These are phyloP conservation scores for Spodoptera picta DNA, from an alignment of 2,888 invertebrate species.

Conservation along the genomic window DNA sequence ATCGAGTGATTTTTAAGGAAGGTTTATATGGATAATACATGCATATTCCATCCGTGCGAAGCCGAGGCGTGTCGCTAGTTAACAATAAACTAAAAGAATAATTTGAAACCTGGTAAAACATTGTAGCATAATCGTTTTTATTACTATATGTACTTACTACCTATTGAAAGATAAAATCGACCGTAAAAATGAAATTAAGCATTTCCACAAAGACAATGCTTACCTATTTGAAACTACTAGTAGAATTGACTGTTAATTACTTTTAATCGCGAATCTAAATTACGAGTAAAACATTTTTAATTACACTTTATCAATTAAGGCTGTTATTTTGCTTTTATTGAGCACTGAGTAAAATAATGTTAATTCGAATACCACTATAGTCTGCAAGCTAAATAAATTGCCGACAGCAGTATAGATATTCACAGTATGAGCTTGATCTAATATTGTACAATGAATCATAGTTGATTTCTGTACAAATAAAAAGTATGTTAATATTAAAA, in stretches of 20 bases:
- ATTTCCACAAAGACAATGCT: constrained; percentile 42
- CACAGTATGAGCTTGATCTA: not conserved
- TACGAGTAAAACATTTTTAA: constrained; percentile 64
- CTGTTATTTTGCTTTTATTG: constrained; percentile 55
- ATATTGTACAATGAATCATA: constrained; percentile 13
- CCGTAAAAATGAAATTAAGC: constrained; percentile 23
- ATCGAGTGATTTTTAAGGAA: too few species aligned
- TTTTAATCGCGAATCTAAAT: constrained; percentile 63
- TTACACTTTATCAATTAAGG: constrained; percentile 67
- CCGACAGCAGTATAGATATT: constrained; percentile 2
- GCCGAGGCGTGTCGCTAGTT: too few species aligned
- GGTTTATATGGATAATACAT: too few species aligned
- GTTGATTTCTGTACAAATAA: constrained; percentile 9
- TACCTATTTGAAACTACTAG: constrained; percentile 50
- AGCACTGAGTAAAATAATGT: constrained; percentile 37
- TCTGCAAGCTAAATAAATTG: constrained; percentile 16
- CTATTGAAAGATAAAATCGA: constrained; percentile 21
- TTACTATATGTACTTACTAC: too few species aligned
- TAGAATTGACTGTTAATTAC: constrained; percentile 63
- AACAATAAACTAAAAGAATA: constrained; percentile 12
- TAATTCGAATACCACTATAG: constrained; percentile 19
- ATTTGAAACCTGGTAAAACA: too few species aligned
- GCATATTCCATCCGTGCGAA: too few species aligned
- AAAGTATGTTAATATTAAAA: too few species aligned
- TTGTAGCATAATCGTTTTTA: too few species aligned